Base-by-base conservation (phyloP, 2,113 vertebrate genomes). In the Callipepla californica region DNA sequence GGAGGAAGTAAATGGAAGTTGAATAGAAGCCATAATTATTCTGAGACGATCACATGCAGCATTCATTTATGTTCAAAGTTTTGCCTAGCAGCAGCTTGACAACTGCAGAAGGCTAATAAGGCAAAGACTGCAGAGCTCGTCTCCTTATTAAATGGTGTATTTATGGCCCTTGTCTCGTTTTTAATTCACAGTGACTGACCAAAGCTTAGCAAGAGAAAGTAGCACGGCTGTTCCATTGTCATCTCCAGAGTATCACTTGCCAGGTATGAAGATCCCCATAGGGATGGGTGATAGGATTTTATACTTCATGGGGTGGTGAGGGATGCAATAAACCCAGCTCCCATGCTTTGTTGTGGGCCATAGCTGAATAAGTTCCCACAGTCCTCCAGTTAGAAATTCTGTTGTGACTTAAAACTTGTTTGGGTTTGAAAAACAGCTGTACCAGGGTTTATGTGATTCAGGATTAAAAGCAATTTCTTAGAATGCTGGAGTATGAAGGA, bases 291-390 rank as follows among this genome's bases (percentile, higher is more conserved):
- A 28, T 44, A 21, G 6, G 51, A 47, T 89, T 78, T 63, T 32
- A 34, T 5, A 36, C 0, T 0, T n/a, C 16, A 13, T 15, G 12
- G 61, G 44, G 73, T 53, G 32, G 7, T 1, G 6, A 70, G 13
- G 14, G 25, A 4, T 66, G 50, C 20, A 36, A 72, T 4, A 0
- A 77, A 40, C 7, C 4, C 55, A 65, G 76, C 30, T 73, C 38
- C 63, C 0, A 1, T 32, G 8, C 23, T 18, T 23, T 0, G 1
- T 14, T n/a, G 8, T 7, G 30, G 3, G 17, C 6, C n/a, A 67
- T 22, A 70, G 84, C 42, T 75, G 85, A 22, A 21, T 50, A 18
- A 79, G 36, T 28, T 38, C 61, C 48, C 36, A 30, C 13, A 82
- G 3, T 10, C 2, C 16, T 58, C 6, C 22, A 16, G 8, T 44